A percentile compares a stretch with the other conserved stretches of the same genome.
phyloP scores from a whole-genome alignment of 1,140 invertebrate genomes.

The Andricus grossulariae region DNA sequence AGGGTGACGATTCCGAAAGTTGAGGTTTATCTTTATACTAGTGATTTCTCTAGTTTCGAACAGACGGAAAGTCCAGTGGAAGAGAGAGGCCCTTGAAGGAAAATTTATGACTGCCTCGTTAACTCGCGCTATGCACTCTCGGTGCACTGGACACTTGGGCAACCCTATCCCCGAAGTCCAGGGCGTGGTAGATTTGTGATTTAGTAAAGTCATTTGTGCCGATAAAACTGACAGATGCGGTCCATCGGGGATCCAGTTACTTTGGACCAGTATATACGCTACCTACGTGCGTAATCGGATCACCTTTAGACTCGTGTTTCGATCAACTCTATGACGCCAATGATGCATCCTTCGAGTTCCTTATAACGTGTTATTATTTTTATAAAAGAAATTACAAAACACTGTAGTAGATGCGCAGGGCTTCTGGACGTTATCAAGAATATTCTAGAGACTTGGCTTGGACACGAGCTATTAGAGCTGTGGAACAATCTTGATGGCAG shows the following conservation, averaged over 20 bases:
- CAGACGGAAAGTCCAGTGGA: constrained; percentile 41
- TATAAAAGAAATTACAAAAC: constrained; percentile 24
- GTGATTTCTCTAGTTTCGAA: constrained; percentile 27
- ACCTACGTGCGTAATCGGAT: constrained; percentile 27
- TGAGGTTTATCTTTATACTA: constrained; percentile 25
- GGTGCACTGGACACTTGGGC: constrained; percentile 66
- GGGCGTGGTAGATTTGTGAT: constrained; percentile 73
- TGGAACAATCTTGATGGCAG: too few species aligned
- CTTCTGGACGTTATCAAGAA: too few species aligned
- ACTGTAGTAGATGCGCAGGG: too few species aligned
- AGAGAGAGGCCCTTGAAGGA: constrained; percentile 44
- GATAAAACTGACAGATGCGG: constrained; percentile 72
- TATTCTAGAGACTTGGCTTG: too few species aligned
- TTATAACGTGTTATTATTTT: not conserved
- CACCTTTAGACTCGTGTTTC: constrained; percentile 8
- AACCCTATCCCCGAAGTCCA: constrained; percentile 71
- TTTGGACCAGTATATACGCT: constrained; percentile 17
- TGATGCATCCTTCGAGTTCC: constrained; percentile 15
- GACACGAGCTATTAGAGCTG: too few species aligned
- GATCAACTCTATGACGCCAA: constrained; percentile 9
- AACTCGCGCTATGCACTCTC: constrained; percentile 52
- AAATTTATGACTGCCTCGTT: constrained; percentile 72
- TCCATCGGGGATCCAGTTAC: constrained; percentile 61
- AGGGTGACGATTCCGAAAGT: constrained; percentile 48
- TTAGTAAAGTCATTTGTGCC: constrained; percentile 74